A percentile compares a stretch with the other conserved stretches of the same genome.
These are phyloP conservation scores for Edolisoma coerulescens DNA, from an alignment of 2,113 vertebrate species.

Conservation along the genomic window DNA sequence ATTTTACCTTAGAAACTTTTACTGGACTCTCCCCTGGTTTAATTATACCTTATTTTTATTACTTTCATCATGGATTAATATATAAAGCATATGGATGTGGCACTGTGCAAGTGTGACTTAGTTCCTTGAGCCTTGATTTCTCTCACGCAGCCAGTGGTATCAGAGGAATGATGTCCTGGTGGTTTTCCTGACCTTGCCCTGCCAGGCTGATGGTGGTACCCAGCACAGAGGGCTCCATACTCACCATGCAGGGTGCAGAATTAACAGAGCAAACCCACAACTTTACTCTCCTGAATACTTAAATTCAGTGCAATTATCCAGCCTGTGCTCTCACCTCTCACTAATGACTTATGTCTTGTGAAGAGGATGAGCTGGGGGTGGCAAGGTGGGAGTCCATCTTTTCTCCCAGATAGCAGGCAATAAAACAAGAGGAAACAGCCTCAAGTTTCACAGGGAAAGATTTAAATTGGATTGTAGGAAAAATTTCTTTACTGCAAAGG, in stretches of 20 bases:
- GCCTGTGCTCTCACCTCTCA: not conserved
- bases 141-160: not conserved
- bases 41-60: conserved; percentile 6
- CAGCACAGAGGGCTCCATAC: not conserved
- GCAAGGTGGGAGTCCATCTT: not conserved
- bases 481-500: not conserved
- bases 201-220: not conserved
- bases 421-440: not conserved
- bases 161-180: not conserved
- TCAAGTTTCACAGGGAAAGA: not conserved
- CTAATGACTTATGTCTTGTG: fast-evolving
- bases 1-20: not conserved
- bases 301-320: not conserved
- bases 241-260: not conserved
- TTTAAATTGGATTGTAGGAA: not conserved
- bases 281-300: not conserved
- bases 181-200: not conserved
- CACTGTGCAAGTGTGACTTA: not conserved
- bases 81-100: not conserved
- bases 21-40: not conserved
- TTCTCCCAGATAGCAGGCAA: not conserved
- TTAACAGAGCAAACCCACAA: not conserved
- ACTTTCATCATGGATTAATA: not conserved
- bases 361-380: not conserved
- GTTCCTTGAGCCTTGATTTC: not conserved